Evolutionary conservation across 2,797 vertebrate genomes (phyloP).

Genomic region (Pseudochirops cupreus): DNA sequence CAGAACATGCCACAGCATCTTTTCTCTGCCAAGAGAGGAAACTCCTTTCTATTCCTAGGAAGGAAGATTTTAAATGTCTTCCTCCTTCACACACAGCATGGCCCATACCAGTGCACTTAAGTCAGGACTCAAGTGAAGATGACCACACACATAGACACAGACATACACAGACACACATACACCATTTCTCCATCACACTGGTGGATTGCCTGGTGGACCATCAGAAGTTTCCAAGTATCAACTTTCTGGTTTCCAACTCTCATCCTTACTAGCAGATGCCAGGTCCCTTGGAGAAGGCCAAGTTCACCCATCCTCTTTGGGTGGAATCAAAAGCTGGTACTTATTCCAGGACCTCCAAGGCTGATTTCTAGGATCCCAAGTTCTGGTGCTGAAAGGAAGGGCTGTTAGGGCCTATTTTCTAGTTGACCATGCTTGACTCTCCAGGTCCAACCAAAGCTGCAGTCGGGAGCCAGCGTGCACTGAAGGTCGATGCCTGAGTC

Average conservation of each 20-base stretch:
- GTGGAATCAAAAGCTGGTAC: not conserved
- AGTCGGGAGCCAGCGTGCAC: conserved; percentile 92
- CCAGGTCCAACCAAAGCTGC: conserved; percentile 92
- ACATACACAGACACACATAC: not conserved
- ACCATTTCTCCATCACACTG: not conserved
- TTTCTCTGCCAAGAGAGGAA: not conserved
- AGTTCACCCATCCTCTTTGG: conserved; percentile 20
- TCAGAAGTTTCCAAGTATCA: not conserved
- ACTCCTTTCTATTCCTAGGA: conserved; percentile 8
- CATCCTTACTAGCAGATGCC: not conserved
- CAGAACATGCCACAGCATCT: not conserved
- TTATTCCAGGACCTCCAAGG: not conserved
- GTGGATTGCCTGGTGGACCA: conserved; percentile 22
- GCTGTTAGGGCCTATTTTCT: conserved; percentile 85
- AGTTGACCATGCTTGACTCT: conserved; percentile 92
- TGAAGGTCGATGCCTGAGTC: conserved; percentile 92
- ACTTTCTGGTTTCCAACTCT: not conserved
- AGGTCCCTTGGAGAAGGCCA: conserved; percentile 7
- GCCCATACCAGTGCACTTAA: not conserved
- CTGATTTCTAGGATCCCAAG: not conserved
- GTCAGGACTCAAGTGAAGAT: conserved; percentile 33
- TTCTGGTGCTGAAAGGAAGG: not conserved
- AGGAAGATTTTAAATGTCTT: conserved; percentile 39
- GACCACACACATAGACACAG: not conserved
- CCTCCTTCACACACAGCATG: not conserved